These are phyloP conservation scores for Nomada hirtipes DNA, from an alignment of 2,888 invertebrate genomes.

Conservation along the genomic window DNA sequence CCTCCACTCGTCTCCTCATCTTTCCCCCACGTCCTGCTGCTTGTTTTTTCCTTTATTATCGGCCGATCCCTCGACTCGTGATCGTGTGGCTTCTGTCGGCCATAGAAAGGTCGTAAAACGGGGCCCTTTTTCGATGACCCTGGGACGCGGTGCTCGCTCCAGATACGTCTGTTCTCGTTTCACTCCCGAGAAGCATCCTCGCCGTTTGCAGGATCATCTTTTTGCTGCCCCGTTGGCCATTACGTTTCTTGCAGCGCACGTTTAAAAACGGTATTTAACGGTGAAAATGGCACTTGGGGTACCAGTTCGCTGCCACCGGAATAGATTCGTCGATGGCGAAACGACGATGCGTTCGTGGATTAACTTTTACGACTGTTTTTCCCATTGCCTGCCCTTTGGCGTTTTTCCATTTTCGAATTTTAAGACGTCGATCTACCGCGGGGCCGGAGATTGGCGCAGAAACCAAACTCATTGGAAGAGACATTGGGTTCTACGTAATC, in stretches of 20 bases:
- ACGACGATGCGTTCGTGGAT: background rate
- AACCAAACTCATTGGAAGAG: background rate
- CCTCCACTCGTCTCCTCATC: conserved; percentile 58
- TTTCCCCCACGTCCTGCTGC: conserved; percentile 26
- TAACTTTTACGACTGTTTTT: background rate
- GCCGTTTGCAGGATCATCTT: conserved; percentile 40
- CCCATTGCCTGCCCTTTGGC: background rate
- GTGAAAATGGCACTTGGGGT: background rate
- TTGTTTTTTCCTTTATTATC: background rate
- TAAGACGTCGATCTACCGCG: background rate
- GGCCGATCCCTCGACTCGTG: conserved; percentile 44
- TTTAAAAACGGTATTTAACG: background rate
- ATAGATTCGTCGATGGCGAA: background rate
- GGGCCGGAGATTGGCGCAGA: background rate
- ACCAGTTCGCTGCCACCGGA: background rate
- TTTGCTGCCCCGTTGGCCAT: conserved; percentile 3
- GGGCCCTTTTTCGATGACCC: conserved; percentile 59
- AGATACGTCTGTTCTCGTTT: conserved; percentile 53
- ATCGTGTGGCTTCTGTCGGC: conserved; percentile 56
- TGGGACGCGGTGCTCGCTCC: conserved; percentile 49
- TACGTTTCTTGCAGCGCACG: conserved; percentile 6
- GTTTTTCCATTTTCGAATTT: background rate
- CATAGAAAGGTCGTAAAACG: conserved; percentile 68
- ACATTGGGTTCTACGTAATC: too few species aligned
- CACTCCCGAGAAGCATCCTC: conserved; percentile 16